phyloP scores from a whole-genome alignment of 2,113 vertebrate genomes.

The Hucho hucho region DNA sequence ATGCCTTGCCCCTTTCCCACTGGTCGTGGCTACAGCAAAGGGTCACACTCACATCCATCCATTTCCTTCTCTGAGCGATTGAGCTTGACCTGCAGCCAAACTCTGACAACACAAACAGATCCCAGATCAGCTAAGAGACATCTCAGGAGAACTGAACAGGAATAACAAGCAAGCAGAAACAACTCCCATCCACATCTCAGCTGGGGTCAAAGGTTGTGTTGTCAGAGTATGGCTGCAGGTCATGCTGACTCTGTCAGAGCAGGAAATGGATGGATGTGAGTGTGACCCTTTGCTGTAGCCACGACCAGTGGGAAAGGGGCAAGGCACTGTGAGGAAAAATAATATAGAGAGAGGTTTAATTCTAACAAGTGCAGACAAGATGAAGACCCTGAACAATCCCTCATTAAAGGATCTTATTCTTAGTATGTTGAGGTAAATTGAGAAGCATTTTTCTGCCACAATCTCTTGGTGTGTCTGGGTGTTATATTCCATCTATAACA shows the following conservation, averaged over 20 bases:
- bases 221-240: conserved; percentile 6
- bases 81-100: background rate
- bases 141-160: background rate
- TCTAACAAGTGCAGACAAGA: too few species aligned
- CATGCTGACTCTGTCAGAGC: background rate
- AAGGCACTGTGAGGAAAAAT: background rate
- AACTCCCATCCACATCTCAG: background rate
- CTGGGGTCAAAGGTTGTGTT: background rate
- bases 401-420: background rate
- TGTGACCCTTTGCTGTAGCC: conserved; percentile 11
- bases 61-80: too few species aligned
- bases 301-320: background rate
- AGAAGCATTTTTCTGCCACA: too few species aligned
- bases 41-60: background rate
- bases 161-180: background rate
- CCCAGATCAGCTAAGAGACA: background rate
- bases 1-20: background rate
- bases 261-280: background rate
- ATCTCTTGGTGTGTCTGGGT: background rate
- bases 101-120: background rate
- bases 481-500: background rate
- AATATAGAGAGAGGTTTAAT: too few species aligned
- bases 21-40: conserved; percentile 18
- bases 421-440: background rate
- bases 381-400: too few species aligned